Conservation (phyloP, 1,140 invertebrate genomes). For the Colletes gigas region DNA sequence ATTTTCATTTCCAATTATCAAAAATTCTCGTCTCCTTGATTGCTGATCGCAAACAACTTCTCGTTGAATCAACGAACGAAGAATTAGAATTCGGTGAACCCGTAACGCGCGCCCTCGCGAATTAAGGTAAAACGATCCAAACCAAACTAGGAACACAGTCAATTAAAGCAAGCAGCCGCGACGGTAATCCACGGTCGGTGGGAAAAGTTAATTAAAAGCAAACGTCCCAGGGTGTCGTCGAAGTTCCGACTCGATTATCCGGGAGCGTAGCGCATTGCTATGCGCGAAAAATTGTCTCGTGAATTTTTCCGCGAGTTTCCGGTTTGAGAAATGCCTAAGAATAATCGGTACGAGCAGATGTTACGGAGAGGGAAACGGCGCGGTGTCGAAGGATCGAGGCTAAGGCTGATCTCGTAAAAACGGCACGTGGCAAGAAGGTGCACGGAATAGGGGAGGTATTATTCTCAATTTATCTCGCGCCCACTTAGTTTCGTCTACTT, state of each 20-base stretch:
- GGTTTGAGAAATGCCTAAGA: conserved; percentile 37
- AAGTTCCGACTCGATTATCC: neutral
- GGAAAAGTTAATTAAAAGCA: conserved; percentile 43
- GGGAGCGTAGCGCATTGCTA: neutral
- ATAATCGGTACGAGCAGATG: conserved; percentile 57
- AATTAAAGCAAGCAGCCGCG: conserved; percentile 33
- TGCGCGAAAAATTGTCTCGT: neutral
- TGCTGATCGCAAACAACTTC: neutral
- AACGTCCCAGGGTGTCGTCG: conserved; percentile 1
- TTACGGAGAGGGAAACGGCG: conserved; percentile 19
- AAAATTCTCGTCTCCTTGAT: neutral
- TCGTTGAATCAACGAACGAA: neutral
- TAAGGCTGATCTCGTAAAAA: conserved; percentile 54
- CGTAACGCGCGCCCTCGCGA: neutral
- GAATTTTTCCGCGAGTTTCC: neutral
- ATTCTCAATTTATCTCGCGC: conserved; percentile 65
- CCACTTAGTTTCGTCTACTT: conserved; percentile 63
- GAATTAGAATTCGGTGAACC: neutral
- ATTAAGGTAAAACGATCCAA: neutral
- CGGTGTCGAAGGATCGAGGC: neutral
- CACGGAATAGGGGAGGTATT: conserved; percentile 38
- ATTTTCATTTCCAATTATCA: neutral
- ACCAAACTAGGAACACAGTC: neutral
- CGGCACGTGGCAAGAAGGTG: conserved; percentile 41
- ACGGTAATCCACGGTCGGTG: conserved; percentile 12